Conservation (phyloP, 1,140 invertebrate species). For the Tyrophagus putrescentiae region DNA sequence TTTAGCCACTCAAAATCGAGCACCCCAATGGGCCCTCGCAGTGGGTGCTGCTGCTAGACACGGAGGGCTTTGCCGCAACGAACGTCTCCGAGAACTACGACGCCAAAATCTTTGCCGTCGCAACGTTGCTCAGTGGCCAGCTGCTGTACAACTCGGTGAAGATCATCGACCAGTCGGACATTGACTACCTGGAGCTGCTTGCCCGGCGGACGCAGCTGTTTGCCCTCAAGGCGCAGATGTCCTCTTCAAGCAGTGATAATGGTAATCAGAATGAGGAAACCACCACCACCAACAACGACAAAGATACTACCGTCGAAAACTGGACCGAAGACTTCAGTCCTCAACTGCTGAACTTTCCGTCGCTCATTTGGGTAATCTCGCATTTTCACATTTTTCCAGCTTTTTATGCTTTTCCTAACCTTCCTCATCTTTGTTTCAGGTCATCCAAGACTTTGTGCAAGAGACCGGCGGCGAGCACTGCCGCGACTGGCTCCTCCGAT, state of each 20-base stretch:
- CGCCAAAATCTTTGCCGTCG: constrained; percentile 28
- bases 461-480: constrained; percentile 17
- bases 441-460: constrained; percentile 29
- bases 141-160: constrained; percentile 28
- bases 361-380: constrained; percentile 27
- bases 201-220: constrained; percentile 28
- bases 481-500: constrained; percentile 25
- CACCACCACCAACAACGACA: too few species aligned
- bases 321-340: constrained; percentile 26
- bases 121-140: constrained; percentile 25
- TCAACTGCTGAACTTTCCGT: constrained; percentile 26
- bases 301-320: too few species aligned
- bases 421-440: too few species aligned
- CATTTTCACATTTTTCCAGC: too few species aligned
- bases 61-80: constrained; percentile 28
- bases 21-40: background rate
- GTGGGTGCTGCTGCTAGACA: constrained; percentile 25
- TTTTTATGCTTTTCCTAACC: too few species aligned
- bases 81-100: constrained; percentile 28
- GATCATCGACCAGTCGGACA: constrained; percentile 28
- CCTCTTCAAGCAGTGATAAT: constrained; percentile 1
- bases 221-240: constrained; percentile 27
- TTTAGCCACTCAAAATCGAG: constrained; percentile 20
- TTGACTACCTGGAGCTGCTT: constrained; percentile 27
- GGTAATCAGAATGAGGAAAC: too few species aligned